Evolutionary conservation across 2,888 invertebrate species (phyloP).

Genomic region (Sussaba pulchella): DNA sequence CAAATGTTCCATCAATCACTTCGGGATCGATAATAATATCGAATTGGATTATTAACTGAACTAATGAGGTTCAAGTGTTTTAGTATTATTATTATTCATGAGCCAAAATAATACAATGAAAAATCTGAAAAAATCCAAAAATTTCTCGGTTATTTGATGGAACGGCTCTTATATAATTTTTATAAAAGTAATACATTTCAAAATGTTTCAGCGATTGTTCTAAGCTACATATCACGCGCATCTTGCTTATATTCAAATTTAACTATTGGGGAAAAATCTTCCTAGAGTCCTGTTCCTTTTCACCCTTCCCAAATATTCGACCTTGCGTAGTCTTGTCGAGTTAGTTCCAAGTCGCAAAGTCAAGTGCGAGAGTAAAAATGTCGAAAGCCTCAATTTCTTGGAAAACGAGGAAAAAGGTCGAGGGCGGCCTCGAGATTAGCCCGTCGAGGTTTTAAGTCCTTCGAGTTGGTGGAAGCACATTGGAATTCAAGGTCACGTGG

Average conservation of each 20-base stretch:
- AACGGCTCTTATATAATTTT: too few species aligned
- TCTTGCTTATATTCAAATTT: not conserved
- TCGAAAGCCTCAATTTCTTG: slow-evolving; percentile 36
- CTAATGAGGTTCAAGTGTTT: not conserved
- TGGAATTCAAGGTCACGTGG: slow-evolving; percentile 18
- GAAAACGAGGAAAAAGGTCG: slow-evolving; percentile 29
- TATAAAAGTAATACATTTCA: not conserved
- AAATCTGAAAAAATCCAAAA: too few species aligned
- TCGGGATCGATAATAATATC: not conserved
- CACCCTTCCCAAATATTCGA: not conserved
- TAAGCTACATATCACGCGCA: not conserved
- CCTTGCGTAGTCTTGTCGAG: slow-evolving; percentile 1
- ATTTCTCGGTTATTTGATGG: too few species aligned
- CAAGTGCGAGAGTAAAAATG: slow-evolving; percentile 25
- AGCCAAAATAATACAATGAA: too few species aligned
- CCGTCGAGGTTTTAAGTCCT: slow-evolving; percentile 43
- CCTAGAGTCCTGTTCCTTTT: not conserved
- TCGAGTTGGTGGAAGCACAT: slow-evolving; percentile 17
- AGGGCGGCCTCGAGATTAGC: slow-evolving; percentile 42
- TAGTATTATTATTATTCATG: too few species aligned
- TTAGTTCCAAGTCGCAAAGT: slow-evolving; percentile 1
- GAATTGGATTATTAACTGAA: not conserved
- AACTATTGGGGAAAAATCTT: not conserved
- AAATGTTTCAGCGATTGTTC: not conserved
- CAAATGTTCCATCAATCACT: not conserved